Evolutionary conservation across 2,113 vertebrate species (phyloP).

Genomic region (Brachirus orientalis): DNA sequence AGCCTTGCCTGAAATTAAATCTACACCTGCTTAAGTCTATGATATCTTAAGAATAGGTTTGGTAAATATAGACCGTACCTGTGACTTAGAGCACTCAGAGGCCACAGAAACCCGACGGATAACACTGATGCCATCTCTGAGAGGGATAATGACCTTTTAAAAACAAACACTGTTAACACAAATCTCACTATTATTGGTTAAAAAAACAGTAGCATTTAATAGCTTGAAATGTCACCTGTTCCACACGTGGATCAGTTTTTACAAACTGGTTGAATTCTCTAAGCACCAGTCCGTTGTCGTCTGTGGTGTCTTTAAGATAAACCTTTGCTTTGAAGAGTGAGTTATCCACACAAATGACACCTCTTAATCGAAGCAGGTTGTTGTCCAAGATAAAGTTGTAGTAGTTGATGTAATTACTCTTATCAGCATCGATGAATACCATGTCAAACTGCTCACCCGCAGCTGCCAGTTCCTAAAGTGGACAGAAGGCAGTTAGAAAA

Average conservation of each 20-base stretch:
- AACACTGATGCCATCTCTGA: constrained; percentile 82
- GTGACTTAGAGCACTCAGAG: constrained; percentile 12
- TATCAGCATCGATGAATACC: constrained; percentile 87
- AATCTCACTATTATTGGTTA: neutral
- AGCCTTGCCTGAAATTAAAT: no score
- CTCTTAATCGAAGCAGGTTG: constrained; percentile 81
- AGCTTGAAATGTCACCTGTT: constrained; percentile 79
- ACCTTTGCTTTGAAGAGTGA: constrained; percentile 84
- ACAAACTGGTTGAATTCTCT: constrained; percentile 83
- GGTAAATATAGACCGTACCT: no score
- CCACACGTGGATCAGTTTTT: constrained; percentile 75
- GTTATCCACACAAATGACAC: constrained; percentile 85
- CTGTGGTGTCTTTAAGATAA: constrained; percentile 81
- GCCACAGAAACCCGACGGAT: constrained; percentile 65
- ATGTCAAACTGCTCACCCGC: constrained; percentile 85
- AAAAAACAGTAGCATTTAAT: neutral
- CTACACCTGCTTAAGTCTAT: no score
- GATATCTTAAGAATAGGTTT: no score
- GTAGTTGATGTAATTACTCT: constrained; percentile 84
- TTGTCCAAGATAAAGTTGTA: constrained; percentile 86
- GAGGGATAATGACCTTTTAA: constrained; percentile 82
- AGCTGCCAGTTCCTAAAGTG: constrained; percentile 78
- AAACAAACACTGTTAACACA: constrained; percentile 10
- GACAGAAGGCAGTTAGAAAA: neutral
- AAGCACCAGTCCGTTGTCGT: constrained; percentile 82